Conservation (phyloP, 2,888 invertebrate genomes). For the Lathronympha strigana region DNA sequence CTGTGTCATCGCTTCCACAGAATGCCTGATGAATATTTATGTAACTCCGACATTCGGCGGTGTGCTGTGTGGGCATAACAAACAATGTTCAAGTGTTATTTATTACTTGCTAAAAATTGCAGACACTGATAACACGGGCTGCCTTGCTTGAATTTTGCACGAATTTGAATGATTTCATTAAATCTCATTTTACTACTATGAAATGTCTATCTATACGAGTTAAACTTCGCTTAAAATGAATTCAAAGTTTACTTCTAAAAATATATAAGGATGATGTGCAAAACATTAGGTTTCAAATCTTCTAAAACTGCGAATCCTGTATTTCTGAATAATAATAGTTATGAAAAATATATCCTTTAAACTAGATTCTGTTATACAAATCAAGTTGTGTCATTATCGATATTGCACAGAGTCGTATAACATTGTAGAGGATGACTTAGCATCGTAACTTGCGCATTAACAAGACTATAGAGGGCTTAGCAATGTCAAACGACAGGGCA, state of each 20-base stretch:
- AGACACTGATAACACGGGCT: neutral
- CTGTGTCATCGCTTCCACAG: constrained; percentile 51
- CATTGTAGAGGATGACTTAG: constrained; percentile 5
- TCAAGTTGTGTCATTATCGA: neutral
- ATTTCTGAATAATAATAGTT: too few relatives aligned
- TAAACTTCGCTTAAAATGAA: too few relatives aligned
- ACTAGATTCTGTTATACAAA: neutral
- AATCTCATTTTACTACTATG: too few relatives aligned
- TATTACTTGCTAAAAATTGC: constrained; percentile 29
- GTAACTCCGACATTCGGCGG: constrained; percentile 43
- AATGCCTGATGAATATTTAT: constrained; percentile 51
- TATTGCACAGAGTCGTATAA: constrained; percentile 2
- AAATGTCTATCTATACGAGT: too few relatives aligned
- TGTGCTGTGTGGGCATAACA: constrained; percentile 46
- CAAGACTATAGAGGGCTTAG: constrained; percentile 24
- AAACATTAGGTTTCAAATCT: neutral
- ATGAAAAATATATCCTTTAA: neutral
- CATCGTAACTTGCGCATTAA: constrained; percentile 20
- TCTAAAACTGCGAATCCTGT: too few relatives aligned
- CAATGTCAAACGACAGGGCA: constrained; percentile 34
- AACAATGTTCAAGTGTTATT: constrained; percentile 33
- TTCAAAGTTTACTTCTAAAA: too few relatives aligned
- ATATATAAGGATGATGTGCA: too few relatives aligned
- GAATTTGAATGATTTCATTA: too few relatives aligned
- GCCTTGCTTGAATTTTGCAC: neutral